Base-by-base conservation (phyloP, 2,797 vertebrate genomes). In the Cygnus olor region DNA sequence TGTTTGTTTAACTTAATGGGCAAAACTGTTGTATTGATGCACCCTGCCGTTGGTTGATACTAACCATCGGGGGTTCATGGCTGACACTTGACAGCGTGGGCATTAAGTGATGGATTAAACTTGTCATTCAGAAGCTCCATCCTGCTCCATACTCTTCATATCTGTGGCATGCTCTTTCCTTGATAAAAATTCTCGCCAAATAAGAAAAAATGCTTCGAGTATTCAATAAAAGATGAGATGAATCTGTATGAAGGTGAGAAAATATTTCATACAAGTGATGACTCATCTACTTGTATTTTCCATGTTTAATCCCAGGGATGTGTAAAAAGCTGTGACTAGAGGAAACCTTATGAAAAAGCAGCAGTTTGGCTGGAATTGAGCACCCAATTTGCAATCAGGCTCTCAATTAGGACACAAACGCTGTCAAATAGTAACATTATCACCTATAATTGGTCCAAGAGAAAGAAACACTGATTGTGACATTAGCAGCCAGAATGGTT, bases 361-460 rank as follows among this genome's bases (percentile, higher is more conserved):
- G 65, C 82, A 90, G 70, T 77, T 95, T 96, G 89, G 63, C 94
- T 93, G 77, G 73, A 95, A 86, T 61, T 47, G 81, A 93, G 77
- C 78, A 91, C 65, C 82, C 81, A 92, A 93, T 95, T 93, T 96
- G 82, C 86, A 96, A 93, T 92, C 94, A 95, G 86, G 82, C 76
- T 92, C 92, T 97, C 96, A 97, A 97, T 97, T 97, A 96, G 95
- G 96, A 96, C 86, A 93, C 95, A 96, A 96, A 95, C 94, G 77
- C 76, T 96, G 92, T 96, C 86, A 96, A 92, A 96, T 92, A 89
- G 92, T 94, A 96, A 92, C 97, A 96, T 97, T 96, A 97, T 94
- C 94, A 95, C 95, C 96, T 95, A 85, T 97, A 97, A 97, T 97
- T 97, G 95, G 94, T 93, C 93, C 85, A 97, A 94, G 84, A 87